Evolutionary conservation across 1,140 invertebrate genomes (phyloP), one percentile per base, ranked within the genome.

Genomic region (Drosophila murphyi): DNA sequence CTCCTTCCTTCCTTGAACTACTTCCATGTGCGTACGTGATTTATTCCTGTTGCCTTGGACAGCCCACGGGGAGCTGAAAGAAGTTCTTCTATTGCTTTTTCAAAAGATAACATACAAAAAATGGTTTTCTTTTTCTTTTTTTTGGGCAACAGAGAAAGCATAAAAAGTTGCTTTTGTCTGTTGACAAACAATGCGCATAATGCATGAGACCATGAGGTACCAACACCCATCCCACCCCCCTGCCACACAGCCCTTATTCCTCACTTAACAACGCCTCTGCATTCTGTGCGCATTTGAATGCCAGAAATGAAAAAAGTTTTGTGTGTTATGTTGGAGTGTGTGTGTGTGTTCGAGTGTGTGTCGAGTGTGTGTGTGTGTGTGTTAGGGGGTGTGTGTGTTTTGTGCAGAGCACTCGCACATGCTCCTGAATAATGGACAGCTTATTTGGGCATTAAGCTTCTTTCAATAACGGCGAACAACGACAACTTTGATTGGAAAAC

Each of bases 401-500:
- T 82, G 76, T 68, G 64, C 12, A 29, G 52, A 71, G 47, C 54
- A 50, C 61, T 78, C 71, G 83, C 63, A 87, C 83, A 88, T 89
- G 83, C 76, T 78, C 54, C 55, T 78, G 83, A 83, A 88, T 88
- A 88, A 88, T 89, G 83, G 83, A 88, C 80, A 88, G 83, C 85
- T 88, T 88, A 88, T 81, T 89, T 88, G 76, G 70, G 83, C 80
- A 88, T 88, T 88, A 88, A 89, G 83, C 83, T 80, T 62, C 83
- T 89, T 83, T 88, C 83, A 88, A 88, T 88, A 88, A 83, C 73
- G 70, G 70, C 76, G 80, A 72, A 70, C 73, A 54, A 80, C 82
- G 82, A 88, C 85, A 88, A 89, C 79, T 89, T 88, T 88, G 83
- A 88, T 88, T 88, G 80, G 80, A 88, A 88, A 88, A 88, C 82